Evolutionary conservation across 2,113 vertebrate genomes (phyloP), one percentile per base, ranked within the genome.

Genomic region (Cygnus atratus): DNA sequence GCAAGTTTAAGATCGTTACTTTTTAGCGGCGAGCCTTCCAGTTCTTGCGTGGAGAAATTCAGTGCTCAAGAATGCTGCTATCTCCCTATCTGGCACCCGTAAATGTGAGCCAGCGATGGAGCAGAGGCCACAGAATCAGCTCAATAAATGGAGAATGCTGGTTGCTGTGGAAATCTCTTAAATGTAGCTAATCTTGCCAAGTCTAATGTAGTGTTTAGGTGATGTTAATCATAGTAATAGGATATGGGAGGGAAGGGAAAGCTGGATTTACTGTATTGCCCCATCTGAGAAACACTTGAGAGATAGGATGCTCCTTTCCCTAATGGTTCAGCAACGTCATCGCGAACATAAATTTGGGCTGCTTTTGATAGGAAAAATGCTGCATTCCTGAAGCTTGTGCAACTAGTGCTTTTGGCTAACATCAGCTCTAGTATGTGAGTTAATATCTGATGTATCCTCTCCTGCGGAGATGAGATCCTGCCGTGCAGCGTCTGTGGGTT

Each of bases 311-410:
- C 84, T 87, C 15, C 54, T 84, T 90, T 94, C 70, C 87, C 55
- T 80, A 75, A 92, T 54, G 24, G 55, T 86, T 93, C 79, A 95
- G 70, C 74, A 90, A 61, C 44, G 35, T 96, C 94, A 90, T 93
- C 68, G 21, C 79, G 74, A 87, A 67, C 95, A 95, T 95, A 95
- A 96, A 96, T 92, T 95, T 92, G 13, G 63, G 77, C 37, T 90
- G 35, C 85, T 95, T 89, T 90, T 94, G 84, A 73, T 61, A 95
- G 85, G 67, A 94, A 93, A 90, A 80, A n/a, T 6, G 55, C 65
- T 95, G 70, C 95, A 89, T 97, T 96, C 95, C 87, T 92, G 62
- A 91, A 70, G 83, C 93, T 96, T 97, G 95, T 93, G 95, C 93
- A 96, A 95, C 85, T 46, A 19, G 62, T 84, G 33, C 84, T 94